Base-by-base conservation (phyloP, 2,113 vertebrate genomes). In the Aptenodytes patagonicus region DNA sequence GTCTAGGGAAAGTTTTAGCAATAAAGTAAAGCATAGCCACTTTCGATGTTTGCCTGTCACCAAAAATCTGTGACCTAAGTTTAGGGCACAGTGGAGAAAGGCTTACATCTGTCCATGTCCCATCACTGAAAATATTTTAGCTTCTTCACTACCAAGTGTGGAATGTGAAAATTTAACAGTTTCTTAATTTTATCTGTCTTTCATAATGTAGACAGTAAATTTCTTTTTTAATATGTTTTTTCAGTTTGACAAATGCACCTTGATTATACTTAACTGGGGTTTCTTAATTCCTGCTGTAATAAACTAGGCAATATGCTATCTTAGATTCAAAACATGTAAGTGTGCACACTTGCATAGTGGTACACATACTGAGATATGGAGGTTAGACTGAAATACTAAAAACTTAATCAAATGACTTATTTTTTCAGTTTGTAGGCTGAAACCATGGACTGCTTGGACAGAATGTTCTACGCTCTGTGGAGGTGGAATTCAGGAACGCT, bases 401-500 rank as follows among this genome's bases (percentile, higher is more conserved):
- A 69, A 58, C 17, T 69, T 47, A 46, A 49, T 19, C 28, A 40
- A 15, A 60, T 65, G 0, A 24, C 52, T 58, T 31, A 0, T 31
- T 65, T 40, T 84, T 86, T 42, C 83, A 99, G 99, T 99, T 76
- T 99, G 99, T 90, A 99, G 98, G 97, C 99, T 99, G 99, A 99
- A 99, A 88, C 98, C 99, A 2, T 99, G 99, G 99, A 99, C 99
- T 19, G 98, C 97, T 94, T 99, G 99, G 99, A 99, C 99, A 55
- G 99, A 99, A 77, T 99, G 99, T 83, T 99, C 98, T 95, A 99
- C 99, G 34, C 94, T 98, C 34, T 99, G 99, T 4, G 99, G 99
- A 7, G 99, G 99, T 19, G 99, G 99, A 40, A 99, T 99, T 94
- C 99, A 99, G 94, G 99, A 99, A 81, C 98, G 99, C 57, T 99